These are phyloP conservation scores for Polypedilum vanderplanki DNA, from an alignment of 1,140 invertebrate species.

Conservation along the genomic window DNA sequence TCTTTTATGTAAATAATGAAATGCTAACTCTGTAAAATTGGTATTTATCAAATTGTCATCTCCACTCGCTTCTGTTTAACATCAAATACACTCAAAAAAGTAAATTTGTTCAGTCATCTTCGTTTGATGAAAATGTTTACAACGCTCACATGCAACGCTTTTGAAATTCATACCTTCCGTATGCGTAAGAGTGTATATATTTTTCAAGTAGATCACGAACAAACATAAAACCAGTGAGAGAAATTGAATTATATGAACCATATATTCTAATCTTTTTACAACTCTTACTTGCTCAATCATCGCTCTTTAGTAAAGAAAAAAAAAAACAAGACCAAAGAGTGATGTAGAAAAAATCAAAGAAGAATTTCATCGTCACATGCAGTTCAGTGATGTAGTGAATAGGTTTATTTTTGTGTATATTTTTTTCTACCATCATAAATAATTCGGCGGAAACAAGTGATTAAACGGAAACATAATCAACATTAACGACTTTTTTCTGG, in stretches of 20 bases:
- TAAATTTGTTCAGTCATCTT: neutral
- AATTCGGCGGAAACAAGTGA: neutral
- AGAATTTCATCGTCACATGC: neutral
- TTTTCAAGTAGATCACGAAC: neutral
- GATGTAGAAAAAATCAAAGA: neutral
- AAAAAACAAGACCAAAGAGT: neutral
- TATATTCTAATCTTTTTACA: no score
- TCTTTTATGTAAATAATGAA: no score
- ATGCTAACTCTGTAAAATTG: neutral
- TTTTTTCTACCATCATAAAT: neutral
- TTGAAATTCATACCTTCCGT: neutral
- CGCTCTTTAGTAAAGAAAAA: neutral
- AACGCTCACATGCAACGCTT: neutral
- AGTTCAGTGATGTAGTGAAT: neutral
- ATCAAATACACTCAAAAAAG: neutral
- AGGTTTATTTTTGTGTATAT: no score
- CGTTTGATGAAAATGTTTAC: neutral
- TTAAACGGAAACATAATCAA: neutral
- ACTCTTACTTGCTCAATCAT: no score
- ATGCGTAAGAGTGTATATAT: neutral
- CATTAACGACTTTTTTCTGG: neutral
- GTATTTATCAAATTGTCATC: slow-evolving; percentile 10
- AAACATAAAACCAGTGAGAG: no score
- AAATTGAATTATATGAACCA: no score
- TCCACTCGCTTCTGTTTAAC: neutral